Evolutionary conservation across 2,797 vertebrate species (phyloP).

Genomic region (Apogon talboti): DNA sequence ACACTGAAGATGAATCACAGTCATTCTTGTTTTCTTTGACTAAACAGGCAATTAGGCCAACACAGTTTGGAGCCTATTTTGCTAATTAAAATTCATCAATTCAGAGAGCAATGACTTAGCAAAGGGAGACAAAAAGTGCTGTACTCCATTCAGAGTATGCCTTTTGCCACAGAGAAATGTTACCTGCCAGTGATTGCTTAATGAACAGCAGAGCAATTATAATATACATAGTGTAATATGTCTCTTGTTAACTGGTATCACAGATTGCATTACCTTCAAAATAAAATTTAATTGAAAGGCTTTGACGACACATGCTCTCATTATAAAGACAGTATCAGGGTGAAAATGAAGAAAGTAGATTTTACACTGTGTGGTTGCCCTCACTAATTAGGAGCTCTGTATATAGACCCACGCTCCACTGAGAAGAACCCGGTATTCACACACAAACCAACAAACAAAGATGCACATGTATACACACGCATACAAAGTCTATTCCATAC

Average conservation of each 20-base stretch:
- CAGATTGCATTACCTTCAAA: slow-evolving; percentile 32
- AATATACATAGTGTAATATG: slow-evolving; percentile 18
- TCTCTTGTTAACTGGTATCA: slow-evolving; percentile 49
- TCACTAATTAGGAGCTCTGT: slow-evolving; percentile 79
- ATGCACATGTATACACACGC: no score
- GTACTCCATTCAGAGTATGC: slow-evolving; percentile 10
- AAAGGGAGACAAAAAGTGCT: slow-evolving; percentile 23
- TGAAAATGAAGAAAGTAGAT: slow-evolving; percentile 57
- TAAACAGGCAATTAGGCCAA: slow-evolving; percentile 61
- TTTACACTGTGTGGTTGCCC: slow-evolving; percentile 67
- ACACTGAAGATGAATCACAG: slow-evolving; percentile 42
- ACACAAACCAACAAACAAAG: slow-evolving; percentile 8
- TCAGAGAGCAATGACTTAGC: slow-evolving; percentile 30
- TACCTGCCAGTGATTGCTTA: slow-evolving; percentile 32
- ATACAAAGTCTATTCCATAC: no score
- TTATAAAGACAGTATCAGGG: slow-evolving; percentile 48
- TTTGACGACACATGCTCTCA: slow-evolving; percentile 31
- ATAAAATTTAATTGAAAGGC: slow-evolving; percentile 40
- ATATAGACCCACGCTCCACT: slow-evolving; percentile 73
- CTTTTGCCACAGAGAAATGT: slow-evolving; percentile 38
- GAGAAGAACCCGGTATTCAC: slow-evolving; percentile 63
- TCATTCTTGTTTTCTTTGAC: slow-evolving; percentile 46
- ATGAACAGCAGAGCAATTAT: slow-evolving; percentile 53
- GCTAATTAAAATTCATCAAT: slow-evolving; percentile 62
- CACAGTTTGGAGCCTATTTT: slow-evolving; percentile 14